These are phyloP conservation scores for Neostethus bicornis DNA, from an alignment of 2,797 vertebrate genomes.

Conservation along the genomic window DNA sequence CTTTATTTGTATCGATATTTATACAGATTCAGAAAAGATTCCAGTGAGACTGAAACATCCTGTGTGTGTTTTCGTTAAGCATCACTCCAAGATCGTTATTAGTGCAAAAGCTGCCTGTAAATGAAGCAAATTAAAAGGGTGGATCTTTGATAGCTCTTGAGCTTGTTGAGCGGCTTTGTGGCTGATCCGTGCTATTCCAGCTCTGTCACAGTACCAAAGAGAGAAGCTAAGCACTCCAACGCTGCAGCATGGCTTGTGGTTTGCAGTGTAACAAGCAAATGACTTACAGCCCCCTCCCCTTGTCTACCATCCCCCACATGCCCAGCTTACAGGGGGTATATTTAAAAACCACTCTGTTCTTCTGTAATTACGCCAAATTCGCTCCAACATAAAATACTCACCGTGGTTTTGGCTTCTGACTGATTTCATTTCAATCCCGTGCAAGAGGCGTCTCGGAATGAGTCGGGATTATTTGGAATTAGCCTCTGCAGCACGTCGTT, in stretches of 20 bases:
- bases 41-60: slow-evolving; percentile 63
- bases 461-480: slow-evolving; percentile 66
- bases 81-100: slow-evolving; percentile 78
- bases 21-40: no score
- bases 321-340: slow-evolving; percentile 69
- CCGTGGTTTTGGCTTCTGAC: slow-evolving; percentile 74
- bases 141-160: slow-evolving; percentile 71
- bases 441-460: slow-evolving; percentile 62
- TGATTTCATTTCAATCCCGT: slow-evolving; percentile 75
- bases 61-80: slow-evolving; percentile 77
- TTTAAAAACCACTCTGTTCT: slow-evolving; percentile 80
- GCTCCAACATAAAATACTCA: slow-evolving; percentile 74
- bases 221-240: slow-evolving; percentile 64
- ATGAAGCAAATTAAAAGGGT: slow-evolving; percentile 79
- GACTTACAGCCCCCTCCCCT: slow-evolving; percentile 67
- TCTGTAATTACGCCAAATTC: slow-evolving; percentile 78
- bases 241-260: slow-evolving; percentile 67
- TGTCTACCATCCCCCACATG: no score
- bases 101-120: slow-evolving; percentile 73
- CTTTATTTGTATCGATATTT: no score
- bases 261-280: slow-evolving; percentile 57
- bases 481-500: slow-evolving; percentile 58
- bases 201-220: slow-evolving; percentile 72
- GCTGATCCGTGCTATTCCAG: slow-evolving; percentile 68
- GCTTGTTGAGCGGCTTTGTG: slow-evolving; percentile 74